Base-by-base conservation (phyloP, 2,113 vertebrate genomes). In the Macrotus californicus region DNA sequence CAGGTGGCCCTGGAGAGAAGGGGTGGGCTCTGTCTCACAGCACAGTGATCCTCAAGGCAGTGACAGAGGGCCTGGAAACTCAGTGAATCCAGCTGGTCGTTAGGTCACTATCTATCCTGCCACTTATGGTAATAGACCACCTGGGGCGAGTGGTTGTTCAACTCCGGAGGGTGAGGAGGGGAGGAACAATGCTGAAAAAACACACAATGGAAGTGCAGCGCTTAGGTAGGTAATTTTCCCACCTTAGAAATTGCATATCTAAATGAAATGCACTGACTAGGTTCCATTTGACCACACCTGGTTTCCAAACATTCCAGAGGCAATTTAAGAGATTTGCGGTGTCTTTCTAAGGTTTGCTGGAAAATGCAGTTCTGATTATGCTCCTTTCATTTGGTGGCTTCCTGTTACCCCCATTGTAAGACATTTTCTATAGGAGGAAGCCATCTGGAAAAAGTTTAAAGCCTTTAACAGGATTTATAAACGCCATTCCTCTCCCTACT, bases 21-120 rank as follows among this genome's bases (percentile, higher is more conserved):
- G 3, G 18, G 21, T 52, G 31, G 24, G 13, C n/a, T 66, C 22
- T 12, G 0, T 18, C 67, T 66, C 54, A 52, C 11, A 48, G 18
- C 22, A 34, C 24, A 8, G 8, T 22, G 18, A 39, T 24, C 16
- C 5, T 80, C n/a, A 36, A 48, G 36, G 14, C 22, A n/a, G 8
- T 21, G 31, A 15, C 19, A 59, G 46, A 24, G 7, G 22, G 31
- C 50, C 34, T 29, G 72, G 6, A 7, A 6, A 5, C n/a, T 41
- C 10, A 1, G 10, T 3, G 34, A 41, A 22, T 52, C 31, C 24
- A 16, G 31, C 4, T 10, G 18, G 19, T 18, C 12, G 2, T 5
- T 14, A 39, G 9, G 15, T 52, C 59, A 36, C 89, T 18, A 34
- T 77, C 18, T 72, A 46, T 43, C 34, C 36, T 13, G 67, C 73